Percentiles rank a stretch among this genome's conserved stretches.
These are phyloP conservation scores for Ictidomys tridecemlineatus DNA, from an alignment of 2,113 vertebrate genomes.

Conservation along the genomic window DNA sequence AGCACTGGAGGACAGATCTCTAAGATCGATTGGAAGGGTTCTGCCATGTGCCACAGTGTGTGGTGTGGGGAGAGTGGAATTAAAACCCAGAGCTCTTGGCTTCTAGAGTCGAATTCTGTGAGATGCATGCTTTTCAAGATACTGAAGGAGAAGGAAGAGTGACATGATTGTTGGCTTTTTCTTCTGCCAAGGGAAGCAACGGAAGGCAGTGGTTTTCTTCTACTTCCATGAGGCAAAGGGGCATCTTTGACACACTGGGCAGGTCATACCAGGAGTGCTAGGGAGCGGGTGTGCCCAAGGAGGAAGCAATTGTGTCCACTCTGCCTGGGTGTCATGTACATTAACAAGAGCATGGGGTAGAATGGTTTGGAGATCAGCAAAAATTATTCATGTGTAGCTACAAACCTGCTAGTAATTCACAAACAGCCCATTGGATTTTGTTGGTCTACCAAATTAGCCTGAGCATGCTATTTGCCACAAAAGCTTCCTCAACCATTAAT, in stretches of 20 bases:
- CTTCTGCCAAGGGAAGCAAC: neutral
- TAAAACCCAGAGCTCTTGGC: neutral
- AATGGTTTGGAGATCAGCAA: neutral
- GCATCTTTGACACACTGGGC: neutral
- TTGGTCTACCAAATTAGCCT: conserved; percentile 43
- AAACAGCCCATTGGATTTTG: conserved; percentile 62
- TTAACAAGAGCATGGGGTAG: neutral
- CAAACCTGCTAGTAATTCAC: neutral
- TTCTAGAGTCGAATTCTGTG: neutral
- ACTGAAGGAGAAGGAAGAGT: neutral
- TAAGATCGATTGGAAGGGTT: neutral
- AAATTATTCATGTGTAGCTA: conserved; percentile 6
- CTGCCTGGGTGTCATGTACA: neutral
- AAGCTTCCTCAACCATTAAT: conserved; percentile 14
- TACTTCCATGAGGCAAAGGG: neutral
- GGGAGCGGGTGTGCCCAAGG: neutral
- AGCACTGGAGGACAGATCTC: neutral
- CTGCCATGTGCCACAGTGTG: neutral
- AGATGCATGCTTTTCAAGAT: neutral
- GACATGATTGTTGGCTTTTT: neutral
- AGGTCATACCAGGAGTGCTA: neutral
- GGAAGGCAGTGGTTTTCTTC: neutral
- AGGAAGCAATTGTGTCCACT: neutral
- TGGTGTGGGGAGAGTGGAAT: neutral
- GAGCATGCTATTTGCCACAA: neutral